Conservation (phyloP, 2,888 invertebrate species). For the Caenorhabditis becei region DNA sequence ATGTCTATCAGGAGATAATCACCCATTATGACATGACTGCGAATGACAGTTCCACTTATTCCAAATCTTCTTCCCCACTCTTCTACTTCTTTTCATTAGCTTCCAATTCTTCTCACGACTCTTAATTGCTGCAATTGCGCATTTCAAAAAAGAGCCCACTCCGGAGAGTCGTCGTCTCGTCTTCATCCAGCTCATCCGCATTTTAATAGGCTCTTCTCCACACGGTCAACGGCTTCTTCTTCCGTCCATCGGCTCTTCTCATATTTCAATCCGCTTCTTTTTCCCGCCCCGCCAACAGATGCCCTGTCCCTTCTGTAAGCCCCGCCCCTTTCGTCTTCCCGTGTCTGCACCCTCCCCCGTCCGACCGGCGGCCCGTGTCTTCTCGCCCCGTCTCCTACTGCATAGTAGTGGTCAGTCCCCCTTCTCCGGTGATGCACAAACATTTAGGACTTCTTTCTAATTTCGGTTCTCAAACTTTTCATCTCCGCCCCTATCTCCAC, state of each 20-base stretch:
- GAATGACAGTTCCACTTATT: background rate
- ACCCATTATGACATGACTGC: background rate
- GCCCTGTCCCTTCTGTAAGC: constrained; percentile 54
- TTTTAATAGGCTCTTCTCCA: constrained; percentile 54
- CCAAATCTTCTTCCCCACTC: background rate
- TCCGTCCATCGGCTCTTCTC: constrained; percentile 43
- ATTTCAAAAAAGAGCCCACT: constrained; percentile 19
- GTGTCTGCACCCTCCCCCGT: constrained; percentile 40
- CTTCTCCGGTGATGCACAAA: constrained; percentile 42
- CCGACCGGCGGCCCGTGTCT: constrained; percentile 51
- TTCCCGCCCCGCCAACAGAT: constrained; percentile 43
- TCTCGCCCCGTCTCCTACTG: constrained; percentile 53
- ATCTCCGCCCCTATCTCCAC: constrained; percentile 8
- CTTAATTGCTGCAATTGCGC: constrained; percentile 45
- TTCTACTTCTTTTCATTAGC: constrained; percentile 30
- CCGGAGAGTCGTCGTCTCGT: background rate
- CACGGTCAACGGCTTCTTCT: constrained; percentile 48
- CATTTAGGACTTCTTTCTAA: constrained; percentile 50
- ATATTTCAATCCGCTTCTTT: constrained; percentile 56
- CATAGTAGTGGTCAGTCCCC: constrained; percentile 58
- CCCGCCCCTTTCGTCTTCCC: constrained; percentile 33
- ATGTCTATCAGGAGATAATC: background rate
- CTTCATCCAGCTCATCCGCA: constrained; percentile 58
- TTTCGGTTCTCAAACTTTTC: constrained; percentile 34
- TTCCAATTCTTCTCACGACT: constrained; percentile 43